Base-by-base conservation (phyloP, 2,888 invertebrate species). In the Scaptomyza flava region DNA sequence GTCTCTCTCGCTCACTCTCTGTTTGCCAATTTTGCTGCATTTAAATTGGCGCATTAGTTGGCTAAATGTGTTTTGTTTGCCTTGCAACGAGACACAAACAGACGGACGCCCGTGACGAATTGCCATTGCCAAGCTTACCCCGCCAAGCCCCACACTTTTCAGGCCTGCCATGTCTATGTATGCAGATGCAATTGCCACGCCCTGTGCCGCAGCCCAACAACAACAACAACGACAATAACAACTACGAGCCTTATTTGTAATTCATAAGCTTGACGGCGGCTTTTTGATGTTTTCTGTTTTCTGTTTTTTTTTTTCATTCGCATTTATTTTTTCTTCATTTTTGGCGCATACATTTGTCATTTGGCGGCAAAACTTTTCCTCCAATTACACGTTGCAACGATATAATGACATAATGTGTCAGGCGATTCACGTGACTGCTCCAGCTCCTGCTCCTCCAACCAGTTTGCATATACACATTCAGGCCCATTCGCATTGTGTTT, bases 371-470 rank as follows among this genome's bases (percentile, higher is more conserved):
- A 75, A 74, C 50, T 79, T 87, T 81, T 82, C 79, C 77, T 86
- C 83, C 87, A 89, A 87, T 87, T 89, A 89, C 74, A 88, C 73
- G 80, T 87, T 87, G 78, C 78, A 87, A 87, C 88, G 72, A 87
- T 73, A 81, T 87, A 87, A 87, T 87, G 86, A 81, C 88, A 83
- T 82, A 82, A 87, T 88, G 74, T 84, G 79, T 68, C 81, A 81
- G 74, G 43, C 79, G 51, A 58, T 68, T 43, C 45, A 27, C 54
- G 20, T 34, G 30, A 36, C 53, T 42, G 58, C 66, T 57, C 53
- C 65, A 59, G 58, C 66, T 57, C 53, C 65, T 56, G 56, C 58
- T 53, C 47, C 53, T 48, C 36, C 36, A 30, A 23, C 36, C 17
- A 8, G 42, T 17, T 12, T 23, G 46, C 54, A 52, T 23, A 23